Percentiles rank a stretch among this genome's conserved stretches.
These are phyloP conservation scores for Zeus faber DNA, from an alignment of 2,113 vertebrate genomes.

Conservation along the genomic window DNA sequence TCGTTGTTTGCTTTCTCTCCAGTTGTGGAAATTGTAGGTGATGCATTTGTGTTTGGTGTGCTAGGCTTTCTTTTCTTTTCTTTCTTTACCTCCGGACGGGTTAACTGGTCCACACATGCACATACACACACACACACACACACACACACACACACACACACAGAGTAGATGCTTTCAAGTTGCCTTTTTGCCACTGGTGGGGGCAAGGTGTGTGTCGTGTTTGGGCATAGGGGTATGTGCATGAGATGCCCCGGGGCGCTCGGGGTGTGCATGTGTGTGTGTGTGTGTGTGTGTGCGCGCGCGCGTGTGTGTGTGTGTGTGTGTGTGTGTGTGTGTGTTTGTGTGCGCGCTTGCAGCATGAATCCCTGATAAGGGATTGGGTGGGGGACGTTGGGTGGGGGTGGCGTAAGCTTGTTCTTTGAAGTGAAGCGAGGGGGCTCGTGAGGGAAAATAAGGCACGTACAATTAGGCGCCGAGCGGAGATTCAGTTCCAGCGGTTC, in stretches of 20 bases:
- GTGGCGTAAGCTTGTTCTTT: too few species aligned
- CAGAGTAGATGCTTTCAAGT: background rate
- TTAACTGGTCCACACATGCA: background rate
- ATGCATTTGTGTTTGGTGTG: too few species aligned
- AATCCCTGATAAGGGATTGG: too few species aligned
- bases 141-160: background rate
- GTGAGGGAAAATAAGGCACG: background rate
- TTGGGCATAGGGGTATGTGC: background rate
- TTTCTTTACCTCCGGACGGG: too few species aligned
- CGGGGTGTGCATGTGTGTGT: too few species aligned
- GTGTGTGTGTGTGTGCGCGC: background rate
- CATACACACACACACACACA: constrained; percentile 12
- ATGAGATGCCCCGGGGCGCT: too few species aligned
- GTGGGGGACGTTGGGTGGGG: too few species aligned
- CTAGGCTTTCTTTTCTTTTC: too few species aligned
- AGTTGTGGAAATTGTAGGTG: too few species aligned
- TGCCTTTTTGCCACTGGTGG: background rate
- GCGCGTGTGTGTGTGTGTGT: background rate
- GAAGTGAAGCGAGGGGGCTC: constrained; percentile 3
- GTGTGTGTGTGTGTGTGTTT: background rate
- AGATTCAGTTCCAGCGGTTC: background rate
- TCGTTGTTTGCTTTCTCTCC: too few species aligned
- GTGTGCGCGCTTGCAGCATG: constrained; percentile 11
- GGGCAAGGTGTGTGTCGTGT: background rate
- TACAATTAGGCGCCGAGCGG: background rate